Conservation (phyloP, 2,888 invertebrate genomes). For the Patella depressa region DNA sequence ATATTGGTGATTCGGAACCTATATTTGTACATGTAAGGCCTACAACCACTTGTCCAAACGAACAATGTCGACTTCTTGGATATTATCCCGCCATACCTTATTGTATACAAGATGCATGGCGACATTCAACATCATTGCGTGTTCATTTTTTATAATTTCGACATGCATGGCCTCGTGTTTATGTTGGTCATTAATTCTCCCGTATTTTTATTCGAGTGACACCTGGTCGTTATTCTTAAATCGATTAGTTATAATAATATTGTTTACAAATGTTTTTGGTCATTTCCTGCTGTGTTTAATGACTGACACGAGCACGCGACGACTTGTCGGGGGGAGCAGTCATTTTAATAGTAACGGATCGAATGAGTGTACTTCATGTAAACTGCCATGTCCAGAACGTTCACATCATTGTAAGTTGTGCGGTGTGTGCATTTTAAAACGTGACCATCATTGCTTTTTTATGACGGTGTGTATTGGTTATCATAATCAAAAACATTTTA, state of each 20-base stretch:
- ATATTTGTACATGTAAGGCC: too few species aligned
- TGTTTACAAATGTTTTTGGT: slow-evolving; percentile 44
- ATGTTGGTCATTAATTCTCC: slow-evolving; percentile 37
- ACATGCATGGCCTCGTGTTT: slow-evolving; percentile 32
- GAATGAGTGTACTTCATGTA: slow-evolving; percentile 32
- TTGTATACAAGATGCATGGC: too few species aligned
- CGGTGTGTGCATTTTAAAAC: slow-evolving; percentile 39
- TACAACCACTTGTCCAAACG: too few species aligned
- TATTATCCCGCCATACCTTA: too few species aligned
- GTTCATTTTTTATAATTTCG: slow-evolving; percentile 31
- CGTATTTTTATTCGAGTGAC: slow-evolving; percentile 31
- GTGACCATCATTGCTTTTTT: slow-evolving; percentile 53
- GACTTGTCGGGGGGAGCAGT: not conserved
- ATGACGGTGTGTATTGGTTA: slow-evolving; percentile 49
- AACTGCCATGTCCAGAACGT: slow-evolving; percentile 32
- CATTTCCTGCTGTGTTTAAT: slow-evolving; percentile 37
- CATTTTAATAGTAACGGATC: not conserved
- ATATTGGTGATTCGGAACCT: too few species aligned
- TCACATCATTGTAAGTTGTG: slow-evolving; percentile 49
- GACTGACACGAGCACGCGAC: slow-evolving; percentile 33
- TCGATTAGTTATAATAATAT: slow-evolving; percentile 26
- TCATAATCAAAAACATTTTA: slow-evolving; percentile 47
- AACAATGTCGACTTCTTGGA: too few species aligned
- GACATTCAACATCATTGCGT: slow-evolving; percentile 20
- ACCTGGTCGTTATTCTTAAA: slow-evolving; percentile 18